A percentile compares a stretch with the other conserved stretches of the same genome.
Conservation (phyloP, 2,888 invertebrate species). For the Chalcis sispes region DNA sequence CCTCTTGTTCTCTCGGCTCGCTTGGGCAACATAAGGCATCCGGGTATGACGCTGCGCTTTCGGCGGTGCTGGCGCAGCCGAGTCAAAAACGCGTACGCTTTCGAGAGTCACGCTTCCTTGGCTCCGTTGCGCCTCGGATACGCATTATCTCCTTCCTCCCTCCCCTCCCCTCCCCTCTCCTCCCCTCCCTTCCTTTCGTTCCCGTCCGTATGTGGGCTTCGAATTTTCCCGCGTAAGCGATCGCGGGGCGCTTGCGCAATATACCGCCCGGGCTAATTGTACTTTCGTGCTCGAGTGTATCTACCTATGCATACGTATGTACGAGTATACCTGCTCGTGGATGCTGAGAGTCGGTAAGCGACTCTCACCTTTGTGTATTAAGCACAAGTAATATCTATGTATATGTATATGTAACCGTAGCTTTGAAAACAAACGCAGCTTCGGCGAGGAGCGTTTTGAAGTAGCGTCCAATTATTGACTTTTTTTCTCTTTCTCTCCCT, state of each 20-base stretch:
- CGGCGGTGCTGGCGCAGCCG: constrained; percentile 37
- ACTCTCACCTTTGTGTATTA: too few species aligned
- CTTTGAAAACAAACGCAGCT: constrained; percentile 17
- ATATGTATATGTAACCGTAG: not conserved
- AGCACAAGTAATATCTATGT: too few species aligned
- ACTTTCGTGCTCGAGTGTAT: constrained; percentile 41
- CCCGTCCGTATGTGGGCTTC: too few species aligned
- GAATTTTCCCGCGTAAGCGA: constrained; percentile 62
- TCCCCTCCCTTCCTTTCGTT: too few species aligned
- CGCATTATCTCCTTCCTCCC: constrained; percentile 38
- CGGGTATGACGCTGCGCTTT: constrained; percentile 71
- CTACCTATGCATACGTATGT: too few species aligned
- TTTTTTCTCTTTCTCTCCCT: not conserved
- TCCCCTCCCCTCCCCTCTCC: not conserved
- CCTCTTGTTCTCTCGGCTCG: constrained; percentile 34
- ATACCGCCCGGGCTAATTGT: constrained; percentile 57
- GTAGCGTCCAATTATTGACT: constrained; percentile 46
- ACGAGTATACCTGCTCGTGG: too few species aligned
- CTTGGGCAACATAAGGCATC: constrained; percentile 69
- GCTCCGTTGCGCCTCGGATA: constrained; percentile 51
- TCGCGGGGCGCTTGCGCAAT: constrained; percentile 46
- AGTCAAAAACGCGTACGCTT: constrained; percentile 11
- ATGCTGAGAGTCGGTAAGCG: too few species aligned
- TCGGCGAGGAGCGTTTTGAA: constrained; percentile 32
- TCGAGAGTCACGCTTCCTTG: constrained; percentile 55